These are phyloP conservation scores for Drosophila nr. perissopoda DNA, from an alignment of 2,888 invertebrate species.

Conservation along the genomic window DNA sequence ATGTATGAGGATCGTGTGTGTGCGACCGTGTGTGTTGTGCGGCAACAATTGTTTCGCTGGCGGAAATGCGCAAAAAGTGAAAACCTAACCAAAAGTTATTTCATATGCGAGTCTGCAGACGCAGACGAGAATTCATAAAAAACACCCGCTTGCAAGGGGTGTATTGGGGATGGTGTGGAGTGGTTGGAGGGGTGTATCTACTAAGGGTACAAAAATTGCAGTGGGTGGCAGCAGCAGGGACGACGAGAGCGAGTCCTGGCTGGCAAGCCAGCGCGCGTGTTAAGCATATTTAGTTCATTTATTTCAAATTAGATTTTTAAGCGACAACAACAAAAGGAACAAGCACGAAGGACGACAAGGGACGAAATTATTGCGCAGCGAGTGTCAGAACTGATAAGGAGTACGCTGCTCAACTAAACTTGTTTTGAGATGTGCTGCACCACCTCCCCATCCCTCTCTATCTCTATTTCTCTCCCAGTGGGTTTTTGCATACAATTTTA, in stretches of 20 bases:
- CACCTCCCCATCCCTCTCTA: not conserved
- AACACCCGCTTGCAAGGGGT: not conserved
- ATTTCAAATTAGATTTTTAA: conserved; percentile 82
- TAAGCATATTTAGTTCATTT: conserved; percentile 83
- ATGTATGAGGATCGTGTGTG: conserved; percentile 22
- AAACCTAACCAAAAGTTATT: conserved; percentile 75
- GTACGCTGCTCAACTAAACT: conserved; percentile 16
- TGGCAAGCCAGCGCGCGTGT: conserved; percentile 66
- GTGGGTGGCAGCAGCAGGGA: conserved; percentile 14
- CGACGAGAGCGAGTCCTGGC: not conserved
- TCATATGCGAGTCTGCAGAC: conserved; percentile 62
- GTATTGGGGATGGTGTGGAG: not conserved
- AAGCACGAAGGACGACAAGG: conserved; percentile 24
- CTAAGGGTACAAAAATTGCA: conserved; percentile 42
- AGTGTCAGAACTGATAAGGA: conserved; percentile 49
- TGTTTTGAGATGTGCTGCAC: not conserved
- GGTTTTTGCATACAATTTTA: conserved; percentile 61
- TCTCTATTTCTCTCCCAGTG: not conserved
- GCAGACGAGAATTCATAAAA: conserved; percentile 46
- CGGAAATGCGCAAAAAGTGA: conserved; percentile 56
- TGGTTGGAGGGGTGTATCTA: not conserved
- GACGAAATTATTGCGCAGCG: conserved; percentile 52
- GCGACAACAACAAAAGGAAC: conserved; percentile 55
- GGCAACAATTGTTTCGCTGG: conserved; percentile 73
- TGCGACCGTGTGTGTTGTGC: conserved; percentile 36